Conservation (phyloP, 2,888 invertebrate genomes). For the Mycogona germanica region DNA sequence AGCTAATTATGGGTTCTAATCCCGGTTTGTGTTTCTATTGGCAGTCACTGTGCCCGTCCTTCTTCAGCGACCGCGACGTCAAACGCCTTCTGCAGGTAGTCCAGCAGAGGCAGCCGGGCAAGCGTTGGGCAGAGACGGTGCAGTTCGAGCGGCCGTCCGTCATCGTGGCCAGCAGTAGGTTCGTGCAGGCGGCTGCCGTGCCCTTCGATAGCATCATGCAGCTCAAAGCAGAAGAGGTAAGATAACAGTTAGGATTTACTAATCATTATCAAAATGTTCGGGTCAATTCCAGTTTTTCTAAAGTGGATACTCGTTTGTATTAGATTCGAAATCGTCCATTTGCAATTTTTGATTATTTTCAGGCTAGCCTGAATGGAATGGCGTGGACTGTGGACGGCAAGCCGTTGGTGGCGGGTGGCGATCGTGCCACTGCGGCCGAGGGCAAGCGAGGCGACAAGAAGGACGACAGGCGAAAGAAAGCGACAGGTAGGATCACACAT, state of each 20-base stretch:
- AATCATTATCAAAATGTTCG: too few relatives aligned
- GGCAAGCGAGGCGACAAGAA: constrained; percentile 45
- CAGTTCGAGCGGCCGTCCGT: constrained; percentile 38
- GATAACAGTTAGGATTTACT: background rate
- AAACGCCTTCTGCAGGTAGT: constrained; percentile 54
- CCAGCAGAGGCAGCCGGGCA: too few relatives aligned
- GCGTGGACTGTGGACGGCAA: constrained; percentile 1
- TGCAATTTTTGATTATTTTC: too few relatives aligned
- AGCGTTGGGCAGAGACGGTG: too few relatives aligned
- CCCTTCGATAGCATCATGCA: constrained; percentile 53
- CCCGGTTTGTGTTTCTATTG: too few relatives aligned
- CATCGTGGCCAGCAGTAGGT: constrained; percentile 45
- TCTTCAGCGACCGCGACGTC: constrained; percentile 64
- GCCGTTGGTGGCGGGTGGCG: background rate
- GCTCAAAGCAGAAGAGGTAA: constrained; percentile 41
- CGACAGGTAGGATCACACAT: constrained; percentile 45
- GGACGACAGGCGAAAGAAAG: constrained; percentile 80
- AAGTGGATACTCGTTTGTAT: too few relatives aligned
- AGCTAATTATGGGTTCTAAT: background rate
- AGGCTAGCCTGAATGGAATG: constrained; percentile 18
- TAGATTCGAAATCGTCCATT: too few relatives aligned
- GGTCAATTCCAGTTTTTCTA: too few relatives aligned
- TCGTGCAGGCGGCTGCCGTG: constrained; percentile 52
- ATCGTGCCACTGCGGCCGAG: too few relatives aligned
- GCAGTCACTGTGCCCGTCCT: constrained; percentile 65